These are phyloP conservation scores for Laothoe populi DNA, from an alignment of 2,888 invertebrate species.

Conservation along the genomic window DNA sequence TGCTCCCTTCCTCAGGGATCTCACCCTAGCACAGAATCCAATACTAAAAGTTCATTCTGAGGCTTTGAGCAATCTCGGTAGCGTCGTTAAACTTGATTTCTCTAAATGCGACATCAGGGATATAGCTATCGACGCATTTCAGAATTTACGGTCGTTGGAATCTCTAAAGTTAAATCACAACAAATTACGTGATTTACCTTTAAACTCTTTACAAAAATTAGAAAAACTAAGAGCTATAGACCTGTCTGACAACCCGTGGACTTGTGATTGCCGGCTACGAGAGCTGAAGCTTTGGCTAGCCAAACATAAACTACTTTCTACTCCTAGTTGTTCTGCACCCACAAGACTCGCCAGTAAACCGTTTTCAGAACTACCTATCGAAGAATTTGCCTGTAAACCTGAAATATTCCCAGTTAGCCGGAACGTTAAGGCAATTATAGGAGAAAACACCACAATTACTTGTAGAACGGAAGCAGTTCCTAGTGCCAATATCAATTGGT, in stretches of 20 bases:
- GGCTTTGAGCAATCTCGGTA: conserved; percentile 90
- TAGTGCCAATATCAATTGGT: conserved; percentile 93
- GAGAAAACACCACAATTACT: conserved; percentile 93
- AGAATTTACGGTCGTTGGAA: conserved; percentile 90
- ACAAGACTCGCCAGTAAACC: conserved; percentile 88
- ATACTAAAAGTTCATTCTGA: conserved; percentile 91
- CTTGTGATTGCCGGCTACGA: conserved; percentile 93
- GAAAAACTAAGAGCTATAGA: conserved; percentile 92
- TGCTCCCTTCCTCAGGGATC: conserved; percentile 92
- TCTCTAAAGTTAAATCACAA: conserved; percentile 93
- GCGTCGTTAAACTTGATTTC: conserved; percentile 92
- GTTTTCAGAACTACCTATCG: conserved; percentile 90
- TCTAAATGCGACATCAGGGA: conserved; percentile 92
- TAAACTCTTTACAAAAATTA: conserved; percentile 89
- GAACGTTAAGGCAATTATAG: conserved; percentile 91
- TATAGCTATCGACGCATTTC: conserved; percentile 89
- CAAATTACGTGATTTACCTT: conserved; percentile 89
- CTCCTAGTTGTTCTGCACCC: conserved; percentile 91
- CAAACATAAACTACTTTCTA: conserved; percentile 90
- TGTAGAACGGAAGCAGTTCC: conserved; percentile 93
- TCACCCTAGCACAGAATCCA: conserved; percentile 92
- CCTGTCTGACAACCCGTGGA: conserved; percentile 94
- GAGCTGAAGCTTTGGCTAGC: conserved; percentile 93
- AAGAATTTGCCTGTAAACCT: conserved; percentile 94
- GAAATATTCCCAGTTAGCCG: conserved; percentile 90